These are phyloP conservation scores for Alces alces DNA, from an alignment of 2,113 vertebrate species.

Conservation along the genomic window DNA sequence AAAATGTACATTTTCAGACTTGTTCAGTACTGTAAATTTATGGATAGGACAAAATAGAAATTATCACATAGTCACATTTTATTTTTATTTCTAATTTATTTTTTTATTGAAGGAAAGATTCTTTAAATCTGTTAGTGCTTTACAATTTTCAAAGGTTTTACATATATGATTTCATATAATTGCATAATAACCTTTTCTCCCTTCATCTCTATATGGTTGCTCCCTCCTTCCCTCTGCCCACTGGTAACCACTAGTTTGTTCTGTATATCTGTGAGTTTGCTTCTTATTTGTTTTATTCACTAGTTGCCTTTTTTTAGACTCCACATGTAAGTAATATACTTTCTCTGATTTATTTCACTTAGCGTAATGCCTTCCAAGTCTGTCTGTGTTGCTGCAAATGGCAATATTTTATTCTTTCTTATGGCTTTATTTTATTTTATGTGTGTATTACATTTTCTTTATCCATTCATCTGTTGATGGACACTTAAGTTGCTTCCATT, in stretches of 20 bases:
- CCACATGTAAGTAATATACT: neutral
- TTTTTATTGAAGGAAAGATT: neutral
- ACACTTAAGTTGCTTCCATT: neutral
- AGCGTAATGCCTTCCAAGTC: neutral
- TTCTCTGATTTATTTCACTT: neutral
- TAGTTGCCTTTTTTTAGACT: neutral
- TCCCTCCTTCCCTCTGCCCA: neutral
- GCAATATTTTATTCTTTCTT: neutral
- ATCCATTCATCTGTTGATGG: neutral
- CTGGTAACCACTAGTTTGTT: neutral
- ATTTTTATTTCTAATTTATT: neutral
- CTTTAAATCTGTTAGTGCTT: neutral
- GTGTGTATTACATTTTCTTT: neutral
- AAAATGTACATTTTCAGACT: neutral
- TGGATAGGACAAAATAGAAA: neutral
- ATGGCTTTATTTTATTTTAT: neutral
- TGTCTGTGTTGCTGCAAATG: neutral
- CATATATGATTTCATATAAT: neutral
- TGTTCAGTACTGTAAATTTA: neutral
- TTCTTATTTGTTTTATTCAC: neutral
- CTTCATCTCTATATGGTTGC: neutral
- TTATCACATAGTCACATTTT: neutral
- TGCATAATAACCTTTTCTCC: neutral
- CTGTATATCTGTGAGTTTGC: neutral
- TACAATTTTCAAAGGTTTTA: neutral